Conservation (phyloP, 2,888 invertebrate species). For the Drosophila lutescens region DNA sequence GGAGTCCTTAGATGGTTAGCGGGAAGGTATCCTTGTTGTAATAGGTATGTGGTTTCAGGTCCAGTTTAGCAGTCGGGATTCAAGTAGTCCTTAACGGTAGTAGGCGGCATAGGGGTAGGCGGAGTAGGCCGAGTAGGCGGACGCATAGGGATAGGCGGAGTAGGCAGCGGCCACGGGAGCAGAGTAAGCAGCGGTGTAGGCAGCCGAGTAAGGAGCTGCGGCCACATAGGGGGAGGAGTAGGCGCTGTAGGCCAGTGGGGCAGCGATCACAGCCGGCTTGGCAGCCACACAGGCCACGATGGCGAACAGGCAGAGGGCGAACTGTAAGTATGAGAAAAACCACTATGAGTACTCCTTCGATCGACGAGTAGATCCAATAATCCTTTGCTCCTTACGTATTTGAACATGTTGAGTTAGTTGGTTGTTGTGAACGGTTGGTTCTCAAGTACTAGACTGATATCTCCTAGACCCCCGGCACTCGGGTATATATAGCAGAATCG, state of each 20-base stretch:
- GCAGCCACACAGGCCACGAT: constrained; percentile 83
- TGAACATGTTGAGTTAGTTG: constrained; percentile 78
- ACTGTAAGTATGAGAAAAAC: constrained; percentile 50
- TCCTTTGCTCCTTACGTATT: constrained; percentile 79
- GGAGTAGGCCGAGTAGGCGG: constrained; percentile 75
- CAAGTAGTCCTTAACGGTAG: constrained; percentile 68
- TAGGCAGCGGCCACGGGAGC: constrained; percentile 81
- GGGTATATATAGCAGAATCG: constrained; percentile 64
- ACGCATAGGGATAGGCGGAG: constrained; percentile 82
- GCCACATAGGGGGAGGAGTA: constrained; percentile 66
- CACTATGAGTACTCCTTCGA: not conserved
- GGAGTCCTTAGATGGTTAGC: not conserved
- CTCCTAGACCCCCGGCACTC: constrained; percentile 21
- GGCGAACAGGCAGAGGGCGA: constrained; percentile 84
- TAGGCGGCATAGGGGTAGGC: constrained; percentile 78
- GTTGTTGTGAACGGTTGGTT: constrained; percentile 60
- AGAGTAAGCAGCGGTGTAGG: constrained; percentile 76
- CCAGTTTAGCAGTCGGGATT: constrained; percentile 1
- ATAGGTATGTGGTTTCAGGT: constrained; percentile 1
- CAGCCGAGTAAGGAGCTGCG: constrained; percentile 74
- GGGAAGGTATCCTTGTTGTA: constrained; percentile 24
- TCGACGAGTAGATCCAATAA: not conserved
- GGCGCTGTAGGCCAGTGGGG: constrained; percentile 86
- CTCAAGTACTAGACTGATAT: constrained; percentile 78
- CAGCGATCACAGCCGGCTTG: constrained; percentile 85